Percentiles rank a stretch among this genome's conserved stretches.
These are phyloP conservation scores for Hirtodrosophila cameraria DNA, from an alignment of 2,888 invertebrate genomes.

Conservation along the genomic window DNA sequence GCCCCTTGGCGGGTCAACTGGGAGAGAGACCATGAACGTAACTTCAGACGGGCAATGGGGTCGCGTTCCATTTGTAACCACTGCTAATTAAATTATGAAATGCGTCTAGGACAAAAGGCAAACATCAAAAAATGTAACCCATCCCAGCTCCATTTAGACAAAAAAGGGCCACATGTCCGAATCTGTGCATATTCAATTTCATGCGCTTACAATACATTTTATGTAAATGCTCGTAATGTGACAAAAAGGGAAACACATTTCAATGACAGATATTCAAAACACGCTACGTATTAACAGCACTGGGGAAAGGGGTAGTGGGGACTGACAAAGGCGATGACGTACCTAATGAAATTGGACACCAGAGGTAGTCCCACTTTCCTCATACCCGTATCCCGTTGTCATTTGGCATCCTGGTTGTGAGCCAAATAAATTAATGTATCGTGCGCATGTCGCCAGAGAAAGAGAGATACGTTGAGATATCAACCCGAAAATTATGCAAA, in stretches of 20 bases:
- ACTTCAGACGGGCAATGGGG: too few relatives aligned
- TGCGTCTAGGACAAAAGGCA: slow-evolving; percentile 35
- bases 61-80: slow-evolving; percentile 31
- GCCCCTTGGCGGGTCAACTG: slow-evolving; percentile 35
- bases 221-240: slow-evolving; percentile 80
- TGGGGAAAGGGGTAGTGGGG: slow-evolving; percentile 10
- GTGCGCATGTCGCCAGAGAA: slow-evolving; percentile 48
- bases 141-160: neutral
- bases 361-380: slow-evolving; percentile 43
- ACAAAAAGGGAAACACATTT: slow-evolving; percentile 81
- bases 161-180: slow-evolving; percentile 70
- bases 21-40: too few relatives aligned
- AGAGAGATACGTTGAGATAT: slow-evolving; percentile 28
- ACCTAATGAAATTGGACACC: slow-evolving; percentile 81
- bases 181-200: slow-evolving; percentile 68
- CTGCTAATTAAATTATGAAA: slow-evolving; percentile 75
- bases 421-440: slow-evolving; percentile 77
- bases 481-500: slow-evolving; percentile 77
- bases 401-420: slow-evolving; percentile 22
- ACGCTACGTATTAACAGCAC: slow-evolving; percentile 42
- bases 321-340: slow-evolving; percentile 48
- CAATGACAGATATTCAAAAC: slow-evolving; percentile 82
- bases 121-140: slow-evolving; percentile 23
- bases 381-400: neutral
- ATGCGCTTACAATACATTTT: slow-evolving; percentile 67